Evolutionary conservation across 2,888 invertebrate genomes (phyloP).

Genomic region (Drosophila nr. fundita): DNA sequence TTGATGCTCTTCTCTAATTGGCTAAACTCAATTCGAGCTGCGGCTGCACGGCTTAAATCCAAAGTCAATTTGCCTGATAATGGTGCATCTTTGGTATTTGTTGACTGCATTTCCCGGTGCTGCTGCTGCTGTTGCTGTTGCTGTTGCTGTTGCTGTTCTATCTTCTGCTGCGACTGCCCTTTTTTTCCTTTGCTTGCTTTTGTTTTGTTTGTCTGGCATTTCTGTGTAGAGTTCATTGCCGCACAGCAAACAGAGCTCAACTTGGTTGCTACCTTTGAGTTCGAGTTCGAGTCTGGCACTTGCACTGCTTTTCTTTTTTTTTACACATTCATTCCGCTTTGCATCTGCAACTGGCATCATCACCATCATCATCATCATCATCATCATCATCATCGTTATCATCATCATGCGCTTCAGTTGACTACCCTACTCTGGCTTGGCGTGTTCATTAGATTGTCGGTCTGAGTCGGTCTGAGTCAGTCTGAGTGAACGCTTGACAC

Average conservation of each 20-base stretch:
- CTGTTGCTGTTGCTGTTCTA: constrained; percentile 7
- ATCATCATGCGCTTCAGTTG: constrained; percentile 56
- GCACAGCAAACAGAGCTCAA: constrained; percentile 24
- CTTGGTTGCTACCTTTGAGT: constrained; percentile 12
- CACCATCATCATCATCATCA: constrained; percentile 29
- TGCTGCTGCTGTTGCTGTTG: constrained; percentile 5
- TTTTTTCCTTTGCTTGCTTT: constrained; percentile 3
- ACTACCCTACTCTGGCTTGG: constrained; percentile 60
- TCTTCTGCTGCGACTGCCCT: not conserved
- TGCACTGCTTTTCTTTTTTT: constrained; percentile 56
- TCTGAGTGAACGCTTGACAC: constrained; percentile 48
- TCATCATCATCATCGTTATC: constrained; percentile 14
- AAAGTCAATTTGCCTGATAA: constrained; percentile 25
- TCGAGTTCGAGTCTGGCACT: constrained; percentile 39
- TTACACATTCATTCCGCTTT: constrained; percentile 31
- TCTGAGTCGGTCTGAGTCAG: constrained; percentile 23
- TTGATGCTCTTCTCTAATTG: constrained; percentile 26
- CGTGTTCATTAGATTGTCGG: constrained; percentile 67
- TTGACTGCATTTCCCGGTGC: constrained; percentile 32
- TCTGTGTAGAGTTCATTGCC: constrained; percentile 77
- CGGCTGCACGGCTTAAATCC: not conserved
- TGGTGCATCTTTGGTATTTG: constrained; percentile 54
- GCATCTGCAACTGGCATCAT: constrained; percentile 56
- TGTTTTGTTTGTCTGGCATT: constrained; percentile 66
- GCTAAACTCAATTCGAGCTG: constrained; percentile 7